Base-by-base conservation (phyloP, 2,888 invertebrate species). In the Gasteruption jaculator region DNA sequence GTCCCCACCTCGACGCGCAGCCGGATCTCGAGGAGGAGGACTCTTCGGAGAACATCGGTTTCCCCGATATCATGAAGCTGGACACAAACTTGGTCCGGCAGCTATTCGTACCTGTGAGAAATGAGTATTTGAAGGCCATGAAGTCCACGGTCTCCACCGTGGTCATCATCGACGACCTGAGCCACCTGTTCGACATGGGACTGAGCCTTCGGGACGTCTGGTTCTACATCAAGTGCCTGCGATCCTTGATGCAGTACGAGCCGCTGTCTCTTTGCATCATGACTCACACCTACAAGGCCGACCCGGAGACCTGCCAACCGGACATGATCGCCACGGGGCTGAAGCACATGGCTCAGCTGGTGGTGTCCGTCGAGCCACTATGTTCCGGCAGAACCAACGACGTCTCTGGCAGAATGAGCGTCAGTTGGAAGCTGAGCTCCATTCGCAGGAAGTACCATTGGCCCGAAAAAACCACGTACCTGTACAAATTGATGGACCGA, bases 401-500 rank as follows among this genome's bases (percentile, higher is more conserved):
- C 69, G 82, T 86, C 2, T 83, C 86, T 18, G 88, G 88, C 7
- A 74, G 78, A 54, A 61, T 85, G 47, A 79, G 73, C 43, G 71
- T 88, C 29, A 72, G 73, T 46, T 73, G 70, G 70, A 59, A 54
- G 18, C 48, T 52, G 22, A 57, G 60, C 38, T 37, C 50, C 3
- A 48, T 62, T 14, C 58, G 63, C 38, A 52, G 37, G 10, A 54
- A 58, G 22, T 59, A 60, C 43, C 63, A 64, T 31, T 62, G 57
- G 56, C 44, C 62, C 4, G 63, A 68, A 26, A 56, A 56, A 45
- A 53, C 59, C 22, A 55, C 53, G 48, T 82, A 80, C 64, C 74
- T 83, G 40, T 88, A 81, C 59, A 86, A 86, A 72, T 75, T 86
- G 43, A 79, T 79, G 65, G 86, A 87, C 65, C 79, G 82, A 60